A percentile compares a stretch with the other conserved stretches of the same genome.
phyloP scores from a whole-genome alignment of 2,888 invertebrate species.

The Loripinus fragilis region DNA sequence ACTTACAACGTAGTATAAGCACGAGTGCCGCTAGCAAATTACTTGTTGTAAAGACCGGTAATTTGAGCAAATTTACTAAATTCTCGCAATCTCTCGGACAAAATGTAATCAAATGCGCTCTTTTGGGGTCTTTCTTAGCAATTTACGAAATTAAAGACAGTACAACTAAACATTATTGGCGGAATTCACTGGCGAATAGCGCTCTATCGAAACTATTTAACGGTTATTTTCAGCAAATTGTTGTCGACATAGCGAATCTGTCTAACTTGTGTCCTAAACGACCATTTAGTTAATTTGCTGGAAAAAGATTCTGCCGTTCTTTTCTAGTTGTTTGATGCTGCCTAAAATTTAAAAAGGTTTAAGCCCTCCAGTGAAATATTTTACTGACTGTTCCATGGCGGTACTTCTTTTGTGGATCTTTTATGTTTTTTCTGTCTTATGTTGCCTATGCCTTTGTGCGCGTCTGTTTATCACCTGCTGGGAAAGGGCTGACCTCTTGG shows the following conservation, averaged over 20 bases:
- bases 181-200: constrained; percentile 17
- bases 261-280: not conserved
- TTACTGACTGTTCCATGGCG: no score
- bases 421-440: no score
- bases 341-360: no score
- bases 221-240: constrained; percentile 16
- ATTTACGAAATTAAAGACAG: constrained; percentile 17
- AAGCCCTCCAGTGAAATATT: no score
- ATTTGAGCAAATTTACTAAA: constrained; percentile 17
- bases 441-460: no score
- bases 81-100: constrained; percentile 15
- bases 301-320: no score
- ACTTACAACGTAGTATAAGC: not conserved
- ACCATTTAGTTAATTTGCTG: not conserved
- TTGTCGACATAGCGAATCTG: constrained; percentile 10
- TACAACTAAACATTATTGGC: constrained; percentile 19
- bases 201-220: constrained; percentile 14
- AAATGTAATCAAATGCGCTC: constrained; percentile 20
- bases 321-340: no score
- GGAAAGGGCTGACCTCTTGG: no score
- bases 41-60: constrained; percentile 20
- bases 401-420: no score
- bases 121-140: constrained; percentile 20
- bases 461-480: no score
- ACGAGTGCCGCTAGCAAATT: not conserved